A percentile compares a stretch with the other conserved stretches of the same genome.
phyloP scores from a whole-genome alignment of 1,140 invertebrate species.

The Drosophila ercepeae region DNA sequence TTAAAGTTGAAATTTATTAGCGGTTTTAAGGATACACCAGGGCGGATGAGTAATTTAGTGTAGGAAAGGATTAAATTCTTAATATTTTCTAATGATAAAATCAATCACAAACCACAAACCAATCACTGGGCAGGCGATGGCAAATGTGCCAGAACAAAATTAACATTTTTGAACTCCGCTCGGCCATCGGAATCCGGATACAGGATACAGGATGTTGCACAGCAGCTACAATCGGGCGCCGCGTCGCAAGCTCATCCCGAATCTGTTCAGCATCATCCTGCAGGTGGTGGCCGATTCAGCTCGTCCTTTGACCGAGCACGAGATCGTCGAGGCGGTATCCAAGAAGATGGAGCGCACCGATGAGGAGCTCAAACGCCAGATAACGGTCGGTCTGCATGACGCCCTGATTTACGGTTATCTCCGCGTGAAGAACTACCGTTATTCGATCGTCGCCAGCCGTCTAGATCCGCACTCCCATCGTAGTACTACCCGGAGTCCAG shows the following conservation, averaged over 20 bases:
- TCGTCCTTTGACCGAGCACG: conserved; percentile 58
- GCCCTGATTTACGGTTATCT: conserved; percentile 64
- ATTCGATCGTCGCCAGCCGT: conserved; percentile 37
- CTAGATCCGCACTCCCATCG: conserved; percentile 30
- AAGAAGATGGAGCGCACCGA: conserved; percentile 54
- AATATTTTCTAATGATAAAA: no score
- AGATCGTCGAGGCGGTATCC: conserved; percentile 59
- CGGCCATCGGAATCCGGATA: neutral
- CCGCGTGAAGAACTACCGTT: conserved; percentile 48
- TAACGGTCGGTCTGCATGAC: conserved; percentile 59
- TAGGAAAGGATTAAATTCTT: no score
- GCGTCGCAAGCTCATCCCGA: conserved; percentile 55
- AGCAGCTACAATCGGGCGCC: conserved; percentile 58
- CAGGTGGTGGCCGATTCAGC: conserved; percentile 60
- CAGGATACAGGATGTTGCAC: conserved; percentile 34
- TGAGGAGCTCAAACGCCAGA: conserved; percentile 66
- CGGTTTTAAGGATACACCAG: neutral
- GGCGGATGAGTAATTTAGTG: neutral
- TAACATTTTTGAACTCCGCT: neutral
- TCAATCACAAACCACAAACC: no score
- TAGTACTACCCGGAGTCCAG: neutral
- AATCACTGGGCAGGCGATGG: neutral
- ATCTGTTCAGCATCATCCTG: conserved; percentile 59
- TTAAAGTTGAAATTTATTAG: neutral
- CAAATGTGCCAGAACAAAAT: neutral